phyloP scores from a whole-genome alignment of 2,888 invertebrate genomes.

The Cheilosia urbana region DNA sequence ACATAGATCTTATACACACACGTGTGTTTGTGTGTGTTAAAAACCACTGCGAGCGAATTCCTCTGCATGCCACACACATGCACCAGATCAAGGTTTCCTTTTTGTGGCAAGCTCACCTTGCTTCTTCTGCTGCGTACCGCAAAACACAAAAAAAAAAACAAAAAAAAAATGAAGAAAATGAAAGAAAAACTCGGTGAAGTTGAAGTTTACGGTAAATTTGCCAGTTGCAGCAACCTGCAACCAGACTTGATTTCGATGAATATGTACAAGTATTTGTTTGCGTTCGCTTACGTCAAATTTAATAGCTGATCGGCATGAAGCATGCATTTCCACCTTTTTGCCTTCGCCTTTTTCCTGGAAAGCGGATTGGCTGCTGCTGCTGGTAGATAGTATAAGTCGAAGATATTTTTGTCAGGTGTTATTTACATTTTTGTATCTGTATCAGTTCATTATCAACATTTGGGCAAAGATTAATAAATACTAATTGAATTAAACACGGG shows the following conservation, averaged over 20 bases:
- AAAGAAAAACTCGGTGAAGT: conserved; percentile 80
- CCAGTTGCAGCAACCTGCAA: conserved; percentile 61
- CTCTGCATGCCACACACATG: conserved; percentile 48
- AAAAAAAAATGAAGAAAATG: not conserved
- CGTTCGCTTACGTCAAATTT: conserved; percentile 47
- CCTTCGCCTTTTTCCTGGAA: conserved; percentile 13
- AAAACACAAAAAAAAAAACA: conserved; percentile 25
- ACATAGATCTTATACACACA: conserved; percentile 19
- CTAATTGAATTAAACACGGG: not conserved
- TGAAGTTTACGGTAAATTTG: conserved; percentile 83
- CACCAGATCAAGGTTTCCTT: conserved; percentile 72
- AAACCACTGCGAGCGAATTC: conserved; percentile 44
- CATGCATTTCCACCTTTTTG: conserved; percentile 35
- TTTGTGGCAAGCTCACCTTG: conserved; percentile 51
- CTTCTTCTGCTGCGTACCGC: conserved; percentile 56
- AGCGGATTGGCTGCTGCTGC: not conserved
- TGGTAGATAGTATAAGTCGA: not conserved
- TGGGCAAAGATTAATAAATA: not conserved
- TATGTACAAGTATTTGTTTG: conserved; percentile 42
- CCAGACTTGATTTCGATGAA: conserved; percentile 64
- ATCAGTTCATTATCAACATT: not conserved
- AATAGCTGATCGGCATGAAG: conserved; percentile 47
- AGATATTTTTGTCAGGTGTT: not conserved
- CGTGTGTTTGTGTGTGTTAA: conserved; percentile 16
- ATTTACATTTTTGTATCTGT: not conserved